A percentile compares a stretch with the other conserved stretches of the same genome.
Conservation (phyloP, 2,113 vertebrate genomes). For the Talpa occidentalis region DNA sequence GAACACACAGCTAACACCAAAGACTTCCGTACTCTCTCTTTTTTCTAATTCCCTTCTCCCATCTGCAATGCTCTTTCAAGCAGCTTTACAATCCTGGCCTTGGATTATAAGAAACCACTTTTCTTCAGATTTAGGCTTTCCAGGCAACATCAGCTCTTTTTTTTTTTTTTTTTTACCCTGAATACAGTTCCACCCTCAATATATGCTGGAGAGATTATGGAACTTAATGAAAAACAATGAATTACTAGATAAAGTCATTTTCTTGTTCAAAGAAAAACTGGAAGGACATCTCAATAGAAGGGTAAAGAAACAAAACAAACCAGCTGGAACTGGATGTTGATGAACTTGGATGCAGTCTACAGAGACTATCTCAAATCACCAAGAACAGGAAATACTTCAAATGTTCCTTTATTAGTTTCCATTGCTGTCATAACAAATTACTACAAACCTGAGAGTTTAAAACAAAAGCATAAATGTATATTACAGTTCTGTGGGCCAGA, state of each 20-base stretch:
- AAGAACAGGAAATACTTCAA: neutral
- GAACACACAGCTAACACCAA: neutral
- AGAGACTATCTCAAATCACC: neutral
- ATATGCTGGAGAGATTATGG: neutral
- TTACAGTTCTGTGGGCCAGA: neutral
- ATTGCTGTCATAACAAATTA: neutral
- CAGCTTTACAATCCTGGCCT: neutral
- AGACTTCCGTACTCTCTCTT: neutral
- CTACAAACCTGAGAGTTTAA: neutral
- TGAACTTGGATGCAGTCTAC: neutral
- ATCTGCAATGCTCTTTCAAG: neutral
- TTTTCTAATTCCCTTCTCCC: neutral
- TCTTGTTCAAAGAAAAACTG: conserved; percentile 26
- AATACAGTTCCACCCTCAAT: neutral
- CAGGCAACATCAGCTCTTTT: neutral
- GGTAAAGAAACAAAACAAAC: neutral
- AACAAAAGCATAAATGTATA: neutral
- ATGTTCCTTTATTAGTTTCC: neutral
- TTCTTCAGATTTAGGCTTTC: neutral
- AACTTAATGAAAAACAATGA: conserved; percentile 17
- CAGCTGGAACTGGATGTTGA: neutral
- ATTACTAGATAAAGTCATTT: neutral
- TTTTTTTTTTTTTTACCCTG: neutral
- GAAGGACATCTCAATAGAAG: neutral
- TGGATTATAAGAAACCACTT: neutral